Base-by-base conservation (phyloP, 2,888 invertebrate species). In the Harmothoe impar region DNA sequence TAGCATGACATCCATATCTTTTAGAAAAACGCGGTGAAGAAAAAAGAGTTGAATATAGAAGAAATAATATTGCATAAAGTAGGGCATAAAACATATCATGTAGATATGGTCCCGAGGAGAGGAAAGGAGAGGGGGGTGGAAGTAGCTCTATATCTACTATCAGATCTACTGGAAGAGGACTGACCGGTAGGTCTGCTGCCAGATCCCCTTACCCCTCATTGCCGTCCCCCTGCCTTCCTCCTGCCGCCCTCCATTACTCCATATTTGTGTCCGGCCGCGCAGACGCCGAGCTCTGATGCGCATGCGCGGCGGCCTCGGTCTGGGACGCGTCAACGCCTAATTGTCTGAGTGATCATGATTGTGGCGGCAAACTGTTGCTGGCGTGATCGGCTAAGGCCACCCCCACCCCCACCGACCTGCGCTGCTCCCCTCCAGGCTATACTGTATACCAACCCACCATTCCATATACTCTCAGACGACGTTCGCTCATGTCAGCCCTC, bases 281-380 rank as follows among this genome's bases (percentile, higher is more conserved):
- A 20, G 84, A 29, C 51, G 51, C 43, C 17, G 86, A 25, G 29
- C 72, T n/a, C 86, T 86, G 54, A 86, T 54, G 56, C 23, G 86
- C 86, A 86, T 52, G 84, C 84, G 56, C 29, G 25, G 52, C 56
- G 54, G 52, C 54, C 84, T 43, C 86, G 86, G 86, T 29, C 86
- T 86, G 86, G 86, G 86, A 86, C 54, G 20, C 56, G 86, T 86
- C 86, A 86, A 20, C 86, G 56, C 56, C 86, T 86, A 86, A 86
- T 86, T 86, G 86, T 86, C 86, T 86, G 86, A 86, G 86, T 31
- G 56, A 56, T 86, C 86, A 54, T 86, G 86, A 86, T 86, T 86
- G 86, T 52, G 51, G 86, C 56, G 54, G 86, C 86, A 86, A 86
- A 86, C 86, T 86, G 86, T 86, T 86, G 86, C 54, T 29, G 31